Evolutionary conservation across 2,888 invertebrate species (phyloP).

Genomic region (Perithous albicinctus): DNA sequence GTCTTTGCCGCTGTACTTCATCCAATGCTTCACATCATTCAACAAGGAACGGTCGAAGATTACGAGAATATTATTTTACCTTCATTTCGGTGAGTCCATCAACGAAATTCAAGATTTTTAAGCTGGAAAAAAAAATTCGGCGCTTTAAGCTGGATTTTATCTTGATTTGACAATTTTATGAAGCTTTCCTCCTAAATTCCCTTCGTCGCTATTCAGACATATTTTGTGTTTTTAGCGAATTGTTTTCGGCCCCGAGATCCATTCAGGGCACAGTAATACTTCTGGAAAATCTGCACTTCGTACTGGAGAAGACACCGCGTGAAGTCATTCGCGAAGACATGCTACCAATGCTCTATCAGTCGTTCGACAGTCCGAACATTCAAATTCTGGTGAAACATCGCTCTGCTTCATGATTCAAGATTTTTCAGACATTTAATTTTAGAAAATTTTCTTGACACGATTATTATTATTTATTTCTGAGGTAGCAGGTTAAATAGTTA

Average conservation of each 20-base stretch:
- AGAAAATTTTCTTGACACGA: too few species aligned
- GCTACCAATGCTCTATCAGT: slow-evolving; percentile 93
- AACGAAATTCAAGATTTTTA: neutral
- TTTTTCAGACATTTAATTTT: neutral
- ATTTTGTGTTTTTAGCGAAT: slow-evolving; percentile 85
- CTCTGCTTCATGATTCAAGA: neutral
- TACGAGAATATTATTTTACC: slow-evolving; percentile 93
- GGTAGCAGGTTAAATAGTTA: too few species aligned
- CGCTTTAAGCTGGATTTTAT: neutral
- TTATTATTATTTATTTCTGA: too few species aligned
- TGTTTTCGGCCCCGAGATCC: slow-evolving; percentile 92
- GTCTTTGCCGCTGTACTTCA: slow-evolving; percentile 94
- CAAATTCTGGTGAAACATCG: slow-evolving; percentile 92
- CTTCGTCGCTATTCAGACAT: neutral
- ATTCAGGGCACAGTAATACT: slow-evolving; percentile 95
- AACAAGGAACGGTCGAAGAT: slow-evolving; percentile 91
- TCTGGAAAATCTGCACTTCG: slow-evolving; percentile 94
- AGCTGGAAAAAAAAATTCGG: neutral
- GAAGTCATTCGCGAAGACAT: slow-evolving; percentile 93
- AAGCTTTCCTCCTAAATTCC: neutral
- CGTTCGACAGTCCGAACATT: slow-evolving; percentile 94
- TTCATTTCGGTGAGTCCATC: slow-evolving; percentile 89
- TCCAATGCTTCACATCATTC: slow-evolving; percentile 93
- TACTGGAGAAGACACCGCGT: slow-evolving; percentile 93
- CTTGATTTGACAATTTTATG: neutral